Evolutionary conservation across 2,113 vertebrate species (phyloP), one percentile per base, ranked within the genome.

Genomic region (Apteryx mantelli): DNA sequence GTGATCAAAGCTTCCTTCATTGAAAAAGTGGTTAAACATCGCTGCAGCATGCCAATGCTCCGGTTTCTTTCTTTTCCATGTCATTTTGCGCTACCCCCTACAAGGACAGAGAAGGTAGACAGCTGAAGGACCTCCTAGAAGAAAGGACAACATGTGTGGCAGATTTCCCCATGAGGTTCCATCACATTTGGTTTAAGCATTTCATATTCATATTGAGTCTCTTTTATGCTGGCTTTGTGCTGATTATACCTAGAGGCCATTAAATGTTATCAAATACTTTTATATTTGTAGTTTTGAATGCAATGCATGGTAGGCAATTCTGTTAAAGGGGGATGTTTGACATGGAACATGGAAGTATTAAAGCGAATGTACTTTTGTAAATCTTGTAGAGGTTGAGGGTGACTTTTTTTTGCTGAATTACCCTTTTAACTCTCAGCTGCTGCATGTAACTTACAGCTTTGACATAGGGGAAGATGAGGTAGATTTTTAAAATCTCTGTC

Each of bases 221-320:
- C 91, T 97, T 97, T 96, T 91, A 95, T 95, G 91, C 89, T 94
- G 69, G 46, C 70, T 95, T 95, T 93, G 71, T 96, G 85, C 89
- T 95, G 89, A 94, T 97, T 93, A 94, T 96, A 97, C 96, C 95
- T 96, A 64, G 95, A 97, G 96, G 94, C 93, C 89, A 60, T 96
- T 90, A 94, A 96, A 56, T 91, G 64, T 86, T 97, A 95, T 85
- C 85, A 83, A 60, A 83, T 83, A 69, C 75, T 88, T 95, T 75
- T 73, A 12, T 91, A 80, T 88, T 94, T 96, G 96, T 88, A 86
- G 36, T 94, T 95, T 81, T 38, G 82, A 86, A 81, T 83, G 93
- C 75, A 74, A 7, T 64, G 25, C 55, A 4, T 81, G 79, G 60
- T 30, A 71, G 36, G 79, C 88, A 88, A 68, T 78, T 70, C 58